These are phyloP conservation scores for Cardiocondyla obscurior DNA, from an alignment of 1,140 invertebrate genomes.

Conservation along the genomic window DNA sequence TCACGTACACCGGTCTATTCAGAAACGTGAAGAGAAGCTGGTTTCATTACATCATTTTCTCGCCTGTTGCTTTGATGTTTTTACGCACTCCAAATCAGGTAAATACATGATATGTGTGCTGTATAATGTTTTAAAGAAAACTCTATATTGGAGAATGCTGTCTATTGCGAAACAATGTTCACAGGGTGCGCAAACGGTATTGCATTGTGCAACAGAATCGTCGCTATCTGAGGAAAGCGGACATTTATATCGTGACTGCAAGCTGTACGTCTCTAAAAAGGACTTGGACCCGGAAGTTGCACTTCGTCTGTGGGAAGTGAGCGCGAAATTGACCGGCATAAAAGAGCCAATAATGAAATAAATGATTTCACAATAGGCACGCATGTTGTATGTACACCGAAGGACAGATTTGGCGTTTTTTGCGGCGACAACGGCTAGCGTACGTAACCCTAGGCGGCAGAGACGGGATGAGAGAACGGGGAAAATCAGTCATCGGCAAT, in stretches of 20 bases:
- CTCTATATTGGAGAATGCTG: background rate
- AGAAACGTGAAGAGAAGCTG: constrained; percentile 88
- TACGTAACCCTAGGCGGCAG: too few species aligned
- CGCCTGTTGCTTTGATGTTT: constrained; percentile 88
- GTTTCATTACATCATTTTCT: constrained; percentile 89
- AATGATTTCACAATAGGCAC: constrained; percentile 25
- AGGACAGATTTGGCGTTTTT: too few species aligned
- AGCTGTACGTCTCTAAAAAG: constrained; percentile 86
- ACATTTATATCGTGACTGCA: constrained; percentile 90
- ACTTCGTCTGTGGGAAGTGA: constrained; percentile 89
- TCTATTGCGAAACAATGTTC: constrained; percentile 67
- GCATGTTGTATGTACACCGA: constrained; percentile 12
- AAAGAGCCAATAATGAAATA: constrained; percentile 47
- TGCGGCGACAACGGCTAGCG: too few species aligned
- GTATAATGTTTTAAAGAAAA: background rate
- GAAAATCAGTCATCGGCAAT: too few species aligned
- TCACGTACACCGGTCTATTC: constrained; percentile 91
- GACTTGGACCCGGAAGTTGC: constrained; percentile 86
- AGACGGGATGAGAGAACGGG: too few species aligned
- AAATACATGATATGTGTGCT: constrained; percentile 65
- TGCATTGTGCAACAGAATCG: constrained; percentile 90
- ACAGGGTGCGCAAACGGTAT: constrained; percentile 90
- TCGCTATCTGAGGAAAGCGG: constrained; percentile 87
- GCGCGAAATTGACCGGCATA: constrained; percentile 83
- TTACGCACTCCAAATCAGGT: constrained; percentile 90